Conservation (phyloP, 2,888 invertebrate species). For the Coelinius sp. region DNA sequence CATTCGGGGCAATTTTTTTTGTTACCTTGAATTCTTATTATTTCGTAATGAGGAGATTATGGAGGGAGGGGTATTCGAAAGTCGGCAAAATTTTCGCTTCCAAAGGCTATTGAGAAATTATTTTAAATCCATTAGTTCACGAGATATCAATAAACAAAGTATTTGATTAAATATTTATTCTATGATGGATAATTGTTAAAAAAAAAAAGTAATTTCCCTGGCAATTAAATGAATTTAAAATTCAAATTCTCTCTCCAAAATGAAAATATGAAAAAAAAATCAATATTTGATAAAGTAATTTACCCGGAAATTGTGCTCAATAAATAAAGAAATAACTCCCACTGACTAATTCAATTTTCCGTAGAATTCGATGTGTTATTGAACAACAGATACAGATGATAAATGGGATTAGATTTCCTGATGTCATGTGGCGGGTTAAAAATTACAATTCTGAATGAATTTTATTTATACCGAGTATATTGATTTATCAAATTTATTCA, state of each 20-base stretch:
- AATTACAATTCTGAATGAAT: not conserved
- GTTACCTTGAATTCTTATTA: not conserved
- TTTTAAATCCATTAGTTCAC: not conserved
- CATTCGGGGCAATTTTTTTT: not conserved
- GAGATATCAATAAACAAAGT: not conserved
- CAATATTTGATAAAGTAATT: not conserved
- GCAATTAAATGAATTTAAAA: not conserved
- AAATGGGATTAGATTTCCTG: constrained; percentile 15
- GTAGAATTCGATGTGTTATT: not conserved
- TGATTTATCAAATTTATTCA: not conserved
- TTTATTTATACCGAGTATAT: not conserved
- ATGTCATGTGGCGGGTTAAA: not conserved
- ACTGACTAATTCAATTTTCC: constrained; percentile 22
- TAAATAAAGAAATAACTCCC: not conserved
- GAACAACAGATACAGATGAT: not conserved
- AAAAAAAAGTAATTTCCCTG: not conserved
- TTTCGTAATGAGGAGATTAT: not conserved
- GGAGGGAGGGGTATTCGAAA: not conserved
- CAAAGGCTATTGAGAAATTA: not conserved
- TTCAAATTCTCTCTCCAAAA: not conserved
- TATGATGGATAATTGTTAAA: not conserved
- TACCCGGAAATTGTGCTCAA: not conserved
- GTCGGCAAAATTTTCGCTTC: not conserved
- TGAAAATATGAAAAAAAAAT: not conserved
- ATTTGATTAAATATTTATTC: not conserved